phyloP scores from a whole-genome alignment of 2,113 vertebrate genomes.

The Marmota flaviventris region DNA sequence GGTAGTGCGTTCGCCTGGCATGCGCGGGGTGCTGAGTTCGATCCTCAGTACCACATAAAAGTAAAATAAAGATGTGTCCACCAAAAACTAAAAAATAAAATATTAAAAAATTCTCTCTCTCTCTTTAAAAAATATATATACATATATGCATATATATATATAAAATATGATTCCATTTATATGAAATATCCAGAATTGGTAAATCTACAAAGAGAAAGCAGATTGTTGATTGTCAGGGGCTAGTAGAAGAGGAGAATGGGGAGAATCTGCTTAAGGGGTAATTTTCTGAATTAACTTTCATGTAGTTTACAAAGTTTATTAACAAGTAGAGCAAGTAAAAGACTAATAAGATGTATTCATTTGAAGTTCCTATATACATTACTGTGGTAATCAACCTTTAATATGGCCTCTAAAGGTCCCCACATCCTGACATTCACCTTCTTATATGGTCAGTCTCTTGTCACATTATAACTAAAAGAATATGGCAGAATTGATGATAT shows the following conservation, averaged over 20 bases:
- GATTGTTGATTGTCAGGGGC: background rate
- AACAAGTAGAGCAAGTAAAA: background rate
- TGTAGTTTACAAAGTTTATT: background rate
- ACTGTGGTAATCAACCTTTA: background rate
- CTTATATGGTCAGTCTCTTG: background rate
- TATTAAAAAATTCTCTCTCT: no score
- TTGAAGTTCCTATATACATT: background rate
- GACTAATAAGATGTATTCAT: background rate
- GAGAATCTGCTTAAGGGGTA: background rate
- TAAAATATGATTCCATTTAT: background rate
- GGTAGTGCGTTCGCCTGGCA: no score
- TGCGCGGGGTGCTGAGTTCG: no score
- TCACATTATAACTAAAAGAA: background rate
- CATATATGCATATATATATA: no score
- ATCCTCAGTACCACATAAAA: no score
- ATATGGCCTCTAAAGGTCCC: background rate
- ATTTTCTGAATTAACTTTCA: slow-evolving; percentile 28
- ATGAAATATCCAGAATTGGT: background rate
- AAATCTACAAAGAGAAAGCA: slow-evolving; percentile 12
- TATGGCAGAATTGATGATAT: background rate
- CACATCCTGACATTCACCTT: background rate
- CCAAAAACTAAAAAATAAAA: no score
- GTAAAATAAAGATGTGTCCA: no score
- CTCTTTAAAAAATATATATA: no score
- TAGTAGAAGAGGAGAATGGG: no score